These are phyloP conservation scores for Atopsyche davidsoni DNA, from an alignment of 1,140 invertebrate genomes.

Conservation along the genomic window DNA sequence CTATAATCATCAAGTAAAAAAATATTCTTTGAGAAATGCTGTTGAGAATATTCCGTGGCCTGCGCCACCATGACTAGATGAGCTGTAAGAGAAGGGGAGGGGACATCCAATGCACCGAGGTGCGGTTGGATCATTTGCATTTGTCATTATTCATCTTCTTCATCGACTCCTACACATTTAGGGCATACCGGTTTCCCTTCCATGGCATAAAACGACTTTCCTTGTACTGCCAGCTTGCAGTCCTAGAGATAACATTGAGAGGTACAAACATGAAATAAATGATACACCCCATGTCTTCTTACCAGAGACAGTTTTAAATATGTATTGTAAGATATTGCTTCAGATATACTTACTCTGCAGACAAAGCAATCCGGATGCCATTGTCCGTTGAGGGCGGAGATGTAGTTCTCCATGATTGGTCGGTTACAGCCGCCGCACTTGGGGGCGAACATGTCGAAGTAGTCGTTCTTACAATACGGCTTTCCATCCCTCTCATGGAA, in stretches of 20 bases:
- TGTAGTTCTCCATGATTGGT: slow-evolving; percentile 98
- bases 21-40: background rate
- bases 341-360: slow-evolving; percentile 83
- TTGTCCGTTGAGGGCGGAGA: slow-evolving; percentile 93
- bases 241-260: slow-evolving; percentile 58
- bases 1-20: background rate
- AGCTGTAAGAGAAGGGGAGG: slow-evolving; percentile 45
- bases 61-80: slow-evolving; percentile 23
- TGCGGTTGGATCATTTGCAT: slow-evolving; percentile 16
- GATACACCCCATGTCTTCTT: background rate
- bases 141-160: slow-evolving; percentile 65
- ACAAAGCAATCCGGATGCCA: slow-evolving; percentile 99
- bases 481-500: slow-evolving; percentile 93
- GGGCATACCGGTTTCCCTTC: slow-evolving; percentile 88
- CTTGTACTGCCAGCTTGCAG: slow-evolving; percentile 84
- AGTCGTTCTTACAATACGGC: slow-evolving; percentile 92
- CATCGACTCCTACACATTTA: slow-evolving; percentile 82
- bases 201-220: slow-evolving; percentile 93
- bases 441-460: slow-evolving; percentile 97
- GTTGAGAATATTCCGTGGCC: background rate
- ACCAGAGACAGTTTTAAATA: background rate
- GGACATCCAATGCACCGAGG: slow-evolving; percentile 33
- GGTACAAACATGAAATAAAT: background rate
- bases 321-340: slow-evolving; percentile 8
- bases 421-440: slow-evolving; percentile 96